These are phyloP conservation scores for Machaerirhynchus nigripectus DNA, from an alignment of 2,113 vertebrate species.

Conservation along the genomic window DNA sequence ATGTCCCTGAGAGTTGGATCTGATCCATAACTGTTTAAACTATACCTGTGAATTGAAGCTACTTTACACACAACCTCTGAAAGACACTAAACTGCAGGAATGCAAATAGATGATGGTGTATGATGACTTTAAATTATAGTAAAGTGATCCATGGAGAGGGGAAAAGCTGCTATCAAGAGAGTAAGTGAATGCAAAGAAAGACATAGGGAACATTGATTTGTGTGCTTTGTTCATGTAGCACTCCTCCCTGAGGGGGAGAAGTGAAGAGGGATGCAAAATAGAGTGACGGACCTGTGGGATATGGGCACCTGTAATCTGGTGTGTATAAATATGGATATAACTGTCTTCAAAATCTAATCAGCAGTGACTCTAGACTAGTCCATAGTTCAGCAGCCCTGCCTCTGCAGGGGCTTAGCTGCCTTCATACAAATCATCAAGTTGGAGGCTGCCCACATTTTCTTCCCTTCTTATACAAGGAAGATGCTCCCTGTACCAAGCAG, in stretches of 20 bases:
- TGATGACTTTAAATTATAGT: slow-evolving; percentile 46
- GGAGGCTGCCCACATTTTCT: not conserved
- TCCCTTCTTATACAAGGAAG: not conserved
- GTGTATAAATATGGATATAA: not conserved
- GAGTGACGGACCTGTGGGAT: not conserved
- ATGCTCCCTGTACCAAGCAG: not conserved
- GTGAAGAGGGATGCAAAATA: not conserved
- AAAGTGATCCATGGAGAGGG: slow-evolving; percentile 17
- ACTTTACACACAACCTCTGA: slow-evolving; percentile 23
- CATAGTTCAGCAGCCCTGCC: not conserved
- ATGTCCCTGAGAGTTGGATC: slow-evolving; percentile 17
- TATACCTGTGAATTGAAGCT: slow-evolving; percentile 39
- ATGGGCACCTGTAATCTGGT: not conserved
- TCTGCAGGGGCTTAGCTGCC: not conserved
- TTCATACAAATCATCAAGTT: not conserved
- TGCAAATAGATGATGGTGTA: slow-evolving; percentile 45
- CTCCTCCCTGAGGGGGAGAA: not conserved
- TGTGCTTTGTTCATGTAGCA: not conserved
- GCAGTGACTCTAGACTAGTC: not conserved
- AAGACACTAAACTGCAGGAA: slow-evolving; percentile 37
- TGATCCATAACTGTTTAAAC: slow-evolving; percentile 23
- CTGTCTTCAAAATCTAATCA: not conserved
- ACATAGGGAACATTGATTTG: not conserved
- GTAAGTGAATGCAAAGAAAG: not conserved
- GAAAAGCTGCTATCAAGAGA: not conserved